Evolutionary conservation across 2,797 vertebrate genomes (phyloP).

Genomic region (Hydrolagus colliei): DNA sequence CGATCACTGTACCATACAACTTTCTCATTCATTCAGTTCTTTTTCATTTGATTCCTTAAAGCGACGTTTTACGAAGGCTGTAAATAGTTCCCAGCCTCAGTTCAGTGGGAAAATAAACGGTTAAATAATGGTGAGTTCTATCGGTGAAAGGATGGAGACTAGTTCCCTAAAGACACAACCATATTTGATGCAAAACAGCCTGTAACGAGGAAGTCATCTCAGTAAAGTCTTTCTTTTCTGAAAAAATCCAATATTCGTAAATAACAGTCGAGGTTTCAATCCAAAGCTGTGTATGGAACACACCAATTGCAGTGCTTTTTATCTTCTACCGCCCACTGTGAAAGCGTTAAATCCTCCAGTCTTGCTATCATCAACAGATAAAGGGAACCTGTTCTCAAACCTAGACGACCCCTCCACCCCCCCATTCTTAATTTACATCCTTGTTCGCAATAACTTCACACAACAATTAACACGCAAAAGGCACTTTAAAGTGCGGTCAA

Average conservation of each 20-base stretch:
- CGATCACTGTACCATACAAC: slow-evolving; percentile 30
- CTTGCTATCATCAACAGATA: too few species aligned
- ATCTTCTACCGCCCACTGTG: too few species aligned
- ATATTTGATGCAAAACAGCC: too few species aligned
- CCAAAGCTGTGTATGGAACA: not conserved
- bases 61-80: slow-evolving; percentile 43
- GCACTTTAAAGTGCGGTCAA: not conserved
- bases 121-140: slow-evolving; percentile 38
- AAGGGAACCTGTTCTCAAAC: not conserved
- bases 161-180: not conserved
- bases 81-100: slow-evolving; percentile 42
- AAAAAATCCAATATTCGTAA: not conserved
- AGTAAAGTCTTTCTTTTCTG: not conserved
- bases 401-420: too few species aligned
- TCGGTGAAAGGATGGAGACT: slow-evolving; percentile 35
- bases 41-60: slow-evolving; percentile 12
- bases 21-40: slow-evolving; percentile 39
- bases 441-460: not conserved
- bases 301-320: too few species aligned
- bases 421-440: not conserved
- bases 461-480: not conserved
- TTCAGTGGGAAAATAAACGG: slow-evolving; percentile 40
- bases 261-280: not conserved
- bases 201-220: not conserved
- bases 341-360: too few species aligned